Percentiles rank a stretch among this genome's conserved stretches.
Evolutionary conservation across 2,113 vertebrate species (phyloP).

Genomic region (Barnardius zonarius): DNA sequence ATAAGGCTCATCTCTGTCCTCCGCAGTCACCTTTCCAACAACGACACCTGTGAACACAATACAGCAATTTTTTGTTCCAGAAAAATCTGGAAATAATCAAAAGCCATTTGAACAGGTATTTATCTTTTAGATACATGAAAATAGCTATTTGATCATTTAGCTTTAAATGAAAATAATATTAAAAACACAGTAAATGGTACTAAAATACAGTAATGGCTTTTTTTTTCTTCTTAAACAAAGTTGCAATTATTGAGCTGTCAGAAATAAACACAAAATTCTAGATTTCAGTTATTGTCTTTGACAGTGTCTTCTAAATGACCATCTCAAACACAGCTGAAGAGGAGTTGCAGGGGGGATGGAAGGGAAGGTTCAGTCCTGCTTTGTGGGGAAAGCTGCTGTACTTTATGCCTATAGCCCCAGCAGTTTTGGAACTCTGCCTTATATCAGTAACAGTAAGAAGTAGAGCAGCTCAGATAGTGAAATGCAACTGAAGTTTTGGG

Average conservation of each 20-base stretch:
- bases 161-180: background rate
- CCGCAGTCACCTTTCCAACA: slow-evolving; percentile 78
- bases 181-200: background rate
- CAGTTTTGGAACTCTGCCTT: background rate
- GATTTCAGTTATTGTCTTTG: background rate
- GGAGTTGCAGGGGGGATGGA: background rate
- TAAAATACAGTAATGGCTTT: background rate
- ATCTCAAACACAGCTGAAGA: background rate
- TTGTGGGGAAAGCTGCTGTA: background rate
- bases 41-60: slow-evolving; percentile 70
- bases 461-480: background rate
- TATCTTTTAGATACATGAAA: background rate
- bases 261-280: background rate
- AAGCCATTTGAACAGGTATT: background rate
- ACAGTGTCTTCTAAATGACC: background rate
- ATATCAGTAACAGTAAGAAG: background rate
- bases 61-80: background rate
- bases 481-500: background rate
- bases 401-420: fast-evolving
- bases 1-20: slow-evolving; percentile 76
- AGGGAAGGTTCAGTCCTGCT: background rate
- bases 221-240: background rate
- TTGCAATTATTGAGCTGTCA: background rate
- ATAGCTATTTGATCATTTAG: background rate
- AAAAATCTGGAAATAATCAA: background rate